phyloP scores from a whole-genome alignment of 2,113 vertebrate species.

The Taurulus bubalis region DNA sequence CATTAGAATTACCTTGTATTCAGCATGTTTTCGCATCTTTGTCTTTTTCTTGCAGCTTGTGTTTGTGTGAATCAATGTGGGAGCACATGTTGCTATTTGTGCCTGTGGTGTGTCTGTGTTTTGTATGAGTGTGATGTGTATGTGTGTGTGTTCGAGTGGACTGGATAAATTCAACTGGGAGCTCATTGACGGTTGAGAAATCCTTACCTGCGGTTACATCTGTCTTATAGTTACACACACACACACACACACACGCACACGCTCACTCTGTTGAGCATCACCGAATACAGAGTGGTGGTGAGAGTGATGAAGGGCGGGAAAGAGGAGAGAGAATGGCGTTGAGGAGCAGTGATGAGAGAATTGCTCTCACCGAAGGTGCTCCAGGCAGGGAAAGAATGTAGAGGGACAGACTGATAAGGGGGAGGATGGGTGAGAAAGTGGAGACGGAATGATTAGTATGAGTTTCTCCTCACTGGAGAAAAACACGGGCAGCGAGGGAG shows the following conservation, averaged over 20 bases:
- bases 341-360: slow-evolving; percentile 69
- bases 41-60: not conserved
- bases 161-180: slow-evolving; percentile 66
- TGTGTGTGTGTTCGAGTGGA: slow-evolving; percentile 32
- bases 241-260: slow-evolving; percentile 34
- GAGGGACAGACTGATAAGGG: slow-evolving; percentile 41
- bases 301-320: slow-evolving; percentile 62
- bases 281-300: slow-evolving; percentile 53
- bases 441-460: slow-evolving; percentile 70
- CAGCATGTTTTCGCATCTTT: slow-evolving; percentile 15
- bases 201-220: slow-evolving; percentile 67
- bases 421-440: slow-evolving; percentile 49
- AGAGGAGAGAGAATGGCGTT: slow-evolving; percentile 52
- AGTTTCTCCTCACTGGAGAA: slow-evolving; percentile 64
- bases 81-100: not conserved
- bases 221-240: slow-evolving; percentile 47
- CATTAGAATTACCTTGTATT: slow-evolving; percentile 8
- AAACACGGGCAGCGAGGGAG: slow-evolving; percentile 54
- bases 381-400: slow-evolving; percentile 56
- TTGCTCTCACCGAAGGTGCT: slow-evolving; percentile 69
- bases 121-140: not conserved
- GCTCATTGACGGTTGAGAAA: slow-evolving; percentile 67
- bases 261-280: slow-evolving; percentile 21
- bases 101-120: not conserved
- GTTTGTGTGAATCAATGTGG: slow-evolving; percentile 16